Conservation (phyloP, 2,888 invertebrate species). For the Scrobipalpa costella region DNA sequence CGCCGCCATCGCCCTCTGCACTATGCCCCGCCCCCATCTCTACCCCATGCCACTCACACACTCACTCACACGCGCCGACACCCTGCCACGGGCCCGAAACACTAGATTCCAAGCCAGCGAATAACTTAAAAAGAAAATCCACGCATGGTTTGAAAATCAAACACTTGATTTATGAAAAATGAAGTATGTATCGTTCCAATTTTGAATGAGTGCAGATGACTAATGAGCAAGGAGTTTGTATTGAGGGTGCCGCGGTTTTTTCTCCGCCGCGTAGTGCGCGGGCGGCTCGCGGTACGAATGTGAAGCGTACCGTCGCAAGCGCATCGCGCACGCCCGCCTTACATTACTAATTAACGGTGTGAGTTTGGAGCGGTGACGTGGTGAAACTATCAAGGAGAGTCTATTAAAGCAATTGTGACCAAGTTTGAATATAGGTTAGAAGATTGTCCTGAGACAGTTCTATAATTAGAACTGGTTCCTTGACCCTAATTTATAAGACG, state of each 20-base stretch:
- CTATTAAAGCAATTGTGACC: slow-evolving; percentile 18
- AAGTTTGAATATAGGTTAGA: background rate
- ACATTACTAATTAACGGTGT: slow-evolving; percentile 61
- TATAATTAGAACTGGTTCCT: background rate
- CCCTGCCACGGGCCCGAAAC: slow-evolving; percentile 42
- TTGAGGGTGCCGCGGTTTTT: slow-evolving; percentile 60
- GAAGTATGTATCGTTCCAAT: background rate
- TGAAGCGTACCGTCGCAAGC: slow-evolving; percentile 75
- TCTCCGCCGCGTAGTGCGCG: slow-evolving; percentile 61
- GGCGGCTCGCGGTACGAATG: slow-evolving; percentile 71
- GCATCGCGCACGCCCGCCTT: slow-evolving; percentile 61
- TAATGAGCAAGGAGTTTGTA: slow-evolving; percentile 16
- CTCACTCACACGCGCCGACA: slow-evolving; percentile 70
- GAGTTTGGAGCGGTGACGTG: slow-evolving; percentile 53
- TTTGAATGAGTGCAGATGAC: background rate
- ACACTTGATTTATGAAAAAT: slow-evolving; percentile 12
- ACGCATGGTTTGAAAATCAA: slow-evolving; percentile 20
- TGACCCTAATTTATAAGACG: slow-evolving; percentile 10
- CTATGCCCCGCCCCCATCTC: slow-evolving; percentile 77
- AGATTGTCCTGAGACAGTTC: slow-evolving; percentile 5
- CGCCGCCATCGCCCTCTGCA: slow-evolving; percentile 74
- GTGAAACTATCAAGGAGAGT: slow-evolving; percentile 29
- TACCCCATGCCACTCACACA: slow-evolving; percentile 76
- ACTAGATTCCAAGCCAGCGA: slow-evolving; percentile 24
- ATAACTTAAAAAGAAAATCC: slow-evolving; percentile 36